Evolutionary conservation across 2,888 invertebrate genomes (phyloP), one percentile per base, ranked within the genome.

Genomic region (Orchesellides sinensis): DNA sequence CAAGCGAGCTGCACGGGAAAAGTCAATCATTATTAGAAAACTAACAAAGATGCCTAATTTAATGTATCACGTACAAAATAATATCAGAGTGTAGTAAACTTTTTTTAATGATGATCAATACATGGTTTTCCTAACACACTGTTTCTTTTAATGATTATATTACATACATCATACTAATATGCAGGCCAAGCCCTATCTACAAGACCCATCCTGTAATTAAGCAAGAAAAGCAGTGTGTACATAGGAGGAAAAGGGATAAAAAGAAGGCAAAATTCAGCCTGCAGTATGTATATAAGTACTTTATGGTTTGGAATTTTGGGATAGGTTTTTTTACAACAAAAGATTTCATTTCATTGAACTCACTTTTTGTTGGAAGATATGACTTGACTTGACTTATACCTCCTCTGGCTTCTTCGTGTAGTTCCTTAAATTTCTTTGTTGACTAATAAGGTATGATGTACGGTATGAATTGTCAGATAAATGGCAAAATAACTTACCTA

Each of bases 401-500:
- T n/a, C n/a, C n/a, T n/a, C n/a, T n/a, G n/a, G n/a, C n/a, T 40
- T 40, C 10, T 40, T 10, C 25, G n/a, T 27, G 23, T 19, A 17
- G 35, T 47, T 52, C 29, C 29, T 25, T 52, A n/a, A n/a, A 29
- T 27, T 40, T n/a, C 56, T 66, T 77, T 77, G 68, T 68, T 66
- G 27, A 1, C 52, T 77, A 77, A 77, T 77, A 77, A 77, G 59
- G 56, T 32, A 59, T 68, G 68, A 77, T 77, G 65, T 70, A 70
- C 29, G 70, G 45, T 61, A 19, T 52, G 25, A 56, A 72, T 61
- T 79, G 79, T 79, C 79, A 79, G 69, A 47, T 74, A 74, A 54
- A 70, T 79, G 70, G 79, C 79, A 66, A 75, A 75, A 72, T 78
- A 68, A 78, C 78, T 78, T 69, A 78, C 78, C 78, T 78, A 61